Percentiles rank a stretch among this genome's conserved stretches.
These are phyloP conservation scores for Drosophila anceps DNA, from an alignment of 2,888 invertebrate genomes.

Conservation along the genomic window DNA sequence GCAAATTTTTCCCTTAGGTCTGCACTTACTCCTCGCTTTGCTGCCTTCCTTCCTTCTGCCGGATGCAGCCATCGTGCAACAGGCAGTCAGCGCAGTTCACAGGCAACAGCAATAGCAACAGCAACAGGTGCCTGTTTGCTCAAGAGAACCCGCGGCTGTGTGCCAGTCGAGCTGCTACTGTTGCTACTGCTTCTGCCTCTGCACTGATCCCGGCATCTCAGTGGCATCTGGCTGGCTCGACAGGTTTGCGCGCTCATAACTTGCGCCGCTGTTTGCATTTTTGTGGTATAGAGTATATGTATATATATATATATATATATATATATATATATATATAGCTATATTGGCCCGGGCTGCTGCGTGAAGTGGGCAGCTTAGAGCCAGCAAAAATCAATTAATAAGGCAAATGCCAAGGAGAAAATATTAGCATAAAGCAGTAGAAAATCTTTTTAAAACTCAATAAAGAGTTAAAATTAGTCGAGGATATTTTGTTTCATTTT, in stretches of 20 bases:
- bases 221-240: constrained; percentile 1
- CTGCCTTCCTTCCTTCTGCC: background rate
- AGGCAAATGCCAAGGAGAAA: constrained; percentile 24
- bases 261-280: constrained; percentile 55
- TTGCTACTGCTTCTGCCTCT: constrained; percentile 2
- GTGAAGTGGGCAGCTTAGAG: background rate
- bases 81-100: constrained; percentile 21
- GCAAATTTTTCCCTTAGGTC: constrained; percentile 24
- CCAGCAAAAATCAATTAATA: constrained; percentile 44
- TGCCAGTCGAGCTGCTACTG: constrained; percentile 5
- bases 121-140: constrained; percentile 65
- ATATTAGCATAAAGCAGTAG: background rate
- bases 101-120: constrained; percentile 7
- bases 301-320: background rate
- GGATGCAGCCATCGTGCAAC: constrained; percentile 33
- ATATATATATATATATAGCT: too few species aligned
- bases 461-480: background rate
- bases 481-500: background rate
- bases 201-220: constrained; percentile 3
- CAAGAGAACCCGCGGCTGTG: constrained; percentile 23
- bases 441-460: background rate
- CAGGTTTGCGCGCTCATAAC: constrained; percentile 11
- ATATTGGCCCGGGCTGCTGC: background rate
- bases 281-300: constrained; percentile 18
- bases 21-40: background rate